Evolutionary conservation across 2,888 invertebrate genomes (phyloP), one percentile per base, ranked within the genome.

Genomic region (Tinea semifulvella): DNA sequence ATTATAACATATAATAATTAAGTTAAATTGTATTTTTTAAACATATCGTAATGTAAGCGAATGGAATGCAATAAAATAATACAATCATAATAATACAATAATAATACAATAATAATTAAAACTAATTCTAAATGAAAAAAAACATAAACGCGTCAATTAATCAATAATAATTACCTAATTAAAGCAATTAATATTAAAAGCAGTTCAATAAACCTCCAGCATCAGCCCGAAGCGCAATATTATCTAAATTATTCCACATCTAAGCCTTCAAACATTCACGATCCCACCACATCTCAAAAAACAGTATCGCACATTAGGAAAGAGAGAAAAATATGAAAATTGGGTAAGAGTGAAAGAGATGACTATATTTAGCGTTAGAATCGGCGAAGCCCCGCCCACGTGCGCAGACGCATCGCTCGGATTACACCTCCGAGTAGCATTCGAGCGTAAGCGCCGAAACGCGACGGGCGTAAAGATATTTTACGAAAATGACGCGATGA

Each of bases 381-480:
- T 59, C 22, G 8, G 10, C 19, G 55, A 65, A 56, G 63, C 76
- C 76, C 68, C 79, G 76, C 79, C 79, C 64, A 54, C 59, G 55
- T 54, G 56, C 61, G 66, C 61, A 60, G 64, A 63, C 35, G 26
- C 44, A 44, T 61, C 62, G 61, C 63, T 61, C 63, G 57, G 68
- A 69, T 59, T 66, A 76, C 76, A 68, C 79, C 79, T 77, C 68
- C 68, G 63, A 52, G 59, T 28, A 59, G 67, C 76, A 80, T 79
- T 80, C 72, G 76, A 74, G 76, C 79, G 79, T 77, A 68, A 66
- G 75, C 79, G 76, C 75, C 70, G 72, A 61, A 49, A 53, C 59
- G 56, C 48, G 63, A 62, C 63, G 61, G 51, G 56, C 58, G 57
- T 36, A n/a, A 18, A 36, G 4, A 16, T 2, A 17, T 36, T 18